Conservation (phyloP, 2,888 invertebrate genomes). For the Drosophila affinis region DNA sequence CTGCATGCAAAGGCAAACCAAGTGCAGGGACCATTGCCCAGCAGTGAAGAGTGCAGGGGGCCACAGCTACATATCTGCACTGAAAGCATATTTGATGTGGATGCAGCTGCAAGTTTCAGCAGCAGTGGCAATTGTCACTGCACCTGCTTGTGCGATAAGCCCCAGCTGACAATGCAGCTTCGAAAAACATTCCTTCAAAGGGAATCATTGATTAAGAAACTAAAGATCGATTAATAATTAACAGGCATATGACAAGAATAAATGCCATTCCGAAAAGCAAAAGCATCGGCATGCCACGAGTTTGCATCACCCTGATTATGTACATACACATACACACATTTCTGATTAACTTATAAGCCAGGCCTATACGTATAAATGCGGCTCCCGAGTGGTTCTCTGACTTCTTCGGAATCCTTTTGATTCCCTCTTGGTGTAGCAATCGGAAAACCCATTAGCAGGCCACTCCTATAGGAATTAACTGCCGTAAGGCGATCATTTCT, state of each 20-base stretch:
- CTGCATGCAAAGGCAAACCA: slow-evolving; percentile 40
- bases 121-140: slow-evolving; percentile 29
- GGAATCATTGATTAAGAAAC: slow-evolving; percentile 35
- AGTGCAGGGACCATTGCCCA: slow-evolving; percentile 29
- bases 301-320: neutral
- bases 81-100: slow-evolving; percentile 67
- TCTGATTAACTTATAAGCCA: neutral
- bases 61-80: slow-evolving; percentile 18
- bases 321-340: neutral
- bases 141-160: slow-evolving; percentile 55
- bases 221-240: slow-evolving; percentile 10
- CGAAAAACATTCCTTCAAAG: slow-evolving; percentile 7
- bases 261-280: neutral
- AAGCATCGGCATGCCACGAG: neutral
- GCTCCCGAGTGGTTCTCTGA: too few relatives aligned
- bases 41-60: neutral
- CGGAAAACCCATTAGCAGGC: neutral
- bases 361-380: too few relatives aligned
- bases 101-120: slow-evolving; percentile 40
- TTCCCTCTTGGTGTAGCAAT: neutral
- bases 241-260: neutral
- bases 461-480: neutral
- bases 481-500: neutral
- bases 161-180: slow-evolving; percentile 43
- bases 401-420: too few relatives aligned